Base-by-base conservation (phyloP, 2,113 vertebrate genomes). In the Zapus hudsonius region DNA sequence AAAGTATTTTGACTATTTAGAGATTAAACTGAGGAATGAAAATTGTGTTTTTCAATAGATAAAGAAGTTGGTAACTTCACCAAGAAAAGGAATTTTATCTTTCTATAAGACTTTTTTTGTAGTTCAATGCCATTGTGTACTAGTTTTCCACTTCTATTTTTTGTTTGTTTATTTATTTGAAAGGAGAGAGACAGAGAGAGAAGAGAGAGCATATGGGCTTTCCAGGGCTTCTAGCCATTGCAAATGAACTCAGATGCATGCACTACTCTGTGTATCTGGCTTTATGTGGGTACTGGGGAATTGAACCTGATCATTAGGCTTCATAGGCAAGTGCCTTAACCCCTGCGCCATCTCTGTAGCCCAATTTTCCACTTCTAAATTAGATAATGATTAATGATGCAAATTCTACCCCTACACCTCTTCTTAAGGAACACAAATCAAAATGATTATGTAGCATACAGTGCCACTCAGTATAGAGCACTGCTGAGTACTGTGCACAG, bases 1-100 rank as follows among this genome's bases (percentile, higher is more conserved):
- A 75, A 75, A 47, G 10, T 47, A 22, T 11, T 36, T 36, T 85
- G 25, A 78, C 16, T 57, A 67, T 25, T 52, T 70, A 70, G 63
- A 83, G 87, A 38, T 75, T 55, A 92, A 78, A 87, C 38, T 66
- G 42, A 84, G 38, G 67, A 81, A 76, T 76, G 78, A 67, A 90
- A 64, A 29, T 0, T 22, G 87, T 55, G 3, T 91, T 92, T 89
- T 89, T 75, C 52, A 85, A 0, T 73, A 61, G 70, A 20, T 61
- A 4, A 22, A 89, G 31, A 47, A 44, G 25, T 89, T 69, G 25
- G 33, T 84, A 82, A 83, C 31, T 83, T 70, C 42, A 38, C 27
- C 33, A 6, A 20, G 57, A 55, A 85, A 87, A 81, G 33, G 15
- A 75, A 33, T 86, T 92, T 84, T 69, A 11, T 84, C 9, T 85